Base-by-base conservation (phyloP, 1,140 invertebrate species). In the Varroa destructor region DNA sequence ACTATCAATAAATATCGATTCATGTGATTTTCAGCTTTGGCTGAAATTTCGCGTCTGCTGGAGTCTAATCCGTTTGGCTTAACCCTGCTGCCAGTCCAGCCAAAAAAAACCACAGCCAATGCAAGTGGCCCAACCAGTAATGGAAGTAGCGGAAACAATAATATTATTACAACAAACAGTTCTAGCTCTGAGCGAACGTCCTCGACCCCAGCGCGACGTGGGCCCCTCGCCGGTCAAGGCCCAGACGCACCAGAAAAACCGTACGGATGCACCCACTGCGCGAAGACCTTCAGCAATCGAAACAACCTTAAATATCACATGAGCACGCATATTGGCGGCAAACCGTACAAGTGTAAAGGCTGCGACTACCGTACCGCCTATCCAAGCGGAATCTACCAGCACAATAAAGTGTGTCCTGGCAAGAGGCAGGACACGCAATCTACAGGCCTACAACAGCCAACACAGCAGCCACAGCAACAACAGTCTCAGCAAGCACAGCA, bases 331-430 rank as follows among this genome's bases (percentile, higher is more conserved):
- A 36, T 67, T 14, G 61, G 61, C 3, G 61, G 61, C 37, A 67
- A 67, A 8, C 61, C 61, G 10, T 67, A 67, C 61, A 67, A 67
- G 37, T 67, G 61, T 36, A 67, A 67, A 46, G 37, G 61, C 61
- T 67, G 61, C 61, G 61, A 67, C 4, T 67, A 67, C 36, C 61
- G 61, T 36, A 67, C 61, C 12, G 61, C 61, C 12, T 67, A 67
- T 67, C 61, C 61, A 4, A 67, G 61, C 46, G 61, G 61, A 37
- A 67, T 67, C 8, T 67, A 67, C 40, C 61, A 67, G 8, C 61
- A 67, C 61, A 67, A 67, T 37, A 67, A 67, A 40, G 61, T 67
- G n/a, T 67, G 61, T 67, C 61, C 61, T 12, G 61, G 61, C 10
- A 67, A 46, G 40, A 40, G 61, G 37, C 61, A 25, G 40, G 61